Conservation (phyloP, 2,113 vertebrate genomes). For the Platichthys stellatus region DNA sequence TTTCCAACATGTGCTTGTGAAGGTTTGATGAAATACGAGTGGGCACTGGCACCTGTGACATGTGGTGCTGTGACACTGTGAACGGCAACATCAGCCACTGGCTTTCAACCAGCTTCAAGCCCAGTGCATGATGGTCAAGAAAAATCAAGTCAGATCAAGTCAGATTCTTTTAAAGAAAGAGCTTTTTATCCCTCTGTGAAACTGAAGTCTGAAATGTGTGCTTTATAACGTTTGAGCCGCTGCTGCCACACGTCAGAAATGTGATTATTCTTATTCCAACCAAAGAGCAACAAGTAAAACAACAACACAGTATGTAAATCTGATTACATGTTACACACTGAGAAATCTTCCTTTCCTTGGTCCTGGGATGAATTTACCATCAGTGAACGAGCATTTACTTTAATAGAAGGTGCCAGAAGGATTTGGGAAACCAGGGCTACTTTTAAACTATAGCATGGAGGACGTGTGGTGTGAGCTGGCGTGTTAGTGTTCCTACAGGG, state of each 20-base stretch:
- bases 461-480: slow-evolving; percentile 62
- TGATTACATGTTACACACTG: slow-evolving; percentile 42
- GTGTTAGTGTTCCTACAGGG: slow-evolving; percentile 37
- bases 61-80: slow-evolving; percentile 49
- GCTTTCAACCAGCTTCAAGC: slow-evolving; percentile 44
- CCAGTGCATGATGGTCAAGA: slow-evolving; percentile 44
- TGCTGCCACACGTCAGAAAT: background rate
- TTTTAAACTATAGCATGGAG: slow-evolving; percentile 64
- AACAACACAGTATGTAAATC: slow-evolving; percentile 29
- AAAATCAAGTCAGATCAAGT: slow-evolving; percentile 50
- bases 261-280: no score
- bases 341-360: slow-evolving; percentile 13
- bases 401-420: slow-evolving; percentile 56
- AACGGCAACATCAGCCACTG: slow-evolving; percentile 37
- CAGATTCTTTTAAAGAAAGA: slow-evolving; percentile 1
- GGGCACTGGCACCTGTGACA: slow-evolving; percentile 58
- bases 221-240: background rate
- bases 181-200: background rate
- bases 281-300: background rate
- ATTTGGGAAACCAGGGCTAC: slow-evolving; percentile 65
- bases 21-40: slow-evolving; percentile 48
- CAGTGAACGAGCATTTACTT: slow-evolving; percentile 47
- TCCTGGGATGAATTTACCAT: slow-evolving; percentile 45
- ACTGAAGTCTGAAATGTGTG: background rate
- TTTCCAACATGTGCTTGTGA: slow-evolving; percentile 13